Base-by-base conservation (phyloP, 2,797 vertebrate genomes). In the Kryptopterus vitreolus region DNA sequence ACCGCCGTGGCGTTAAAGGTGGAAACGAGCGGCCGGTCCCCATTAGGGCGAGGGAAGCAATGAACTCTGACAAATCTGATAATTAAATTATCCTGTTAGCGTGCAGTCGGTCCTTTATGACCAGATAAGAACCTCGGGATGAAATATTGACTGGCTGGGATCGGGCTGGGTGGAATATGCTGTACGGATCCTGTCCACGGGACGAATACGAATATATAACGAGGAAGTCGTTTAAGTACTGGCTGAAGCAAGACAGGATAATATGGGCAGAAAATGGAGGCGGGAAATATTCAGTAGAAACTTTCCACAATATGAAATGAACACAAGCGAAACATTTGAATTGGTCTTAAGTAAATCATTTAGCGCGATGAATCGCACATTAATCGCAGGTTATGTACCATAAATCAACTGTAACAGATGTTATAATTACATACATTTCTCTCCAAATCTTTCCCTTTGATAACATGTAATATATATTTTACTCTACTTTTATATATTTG, bases 71-170 rank as follows among this genome's bases (percentile, higher is more conserved):
- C 50, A 61, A n/a, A 71, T 76, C 75, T 52, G 35, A 65, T 82
- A 82, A 82, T 82, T 48, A 65, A 53, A 82, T 82, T 77, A 82
- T 77, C 68, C 76, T 71, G 50, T 71, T 71, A 77, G 75, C 22
- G 48, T 26, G 65, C 62, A 53, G 29, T 9, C 20, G 46, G 22
- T 38, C 31, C 35, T 77, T 76, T 69, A 81, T 61, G 74, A 71
- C 48, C 57, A 61, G 20, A 52, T 43, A 46, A 77, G 63, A 29
- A 22, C 7, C 57, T 43, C n/a, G 31, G 22, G 26, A 43, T 58
- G 55, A 74, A 58, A 58, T 74, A 74, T 58, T 18, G 35, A 24
- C 3, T 15, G 53, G 43, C 10, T 24, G 15, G 50, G 35, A 59
- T 74, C 16, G 26, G 33, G n/a, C 9, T 10, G 8, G 13, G 24